phyloP scores from a whole-genome alignment of 2,888 invertebrate species.

The Eudasyphora cyanicolor region DNA sequence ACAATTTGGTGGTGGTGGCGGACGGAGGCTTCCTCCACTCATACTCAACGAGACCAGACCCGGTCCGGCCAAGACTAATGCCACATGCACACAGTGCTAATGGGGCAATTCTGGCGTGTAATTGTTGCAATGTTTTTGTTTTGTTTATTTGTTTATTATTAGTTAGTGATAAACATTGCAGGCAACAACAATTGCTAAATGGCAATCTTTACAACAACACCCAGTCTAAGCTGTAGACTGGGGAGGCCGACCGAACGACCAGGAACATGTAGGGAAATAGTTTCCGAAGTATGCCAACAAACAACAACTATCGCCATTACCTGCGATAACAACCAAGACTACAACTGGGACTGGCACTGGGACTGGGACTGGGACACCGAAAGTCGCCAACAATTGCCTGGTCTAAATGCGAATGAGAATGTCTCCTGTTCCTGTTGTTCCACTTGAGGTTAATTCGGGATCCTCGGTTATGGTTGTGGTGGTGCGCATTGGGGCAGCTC shows the following conservation, averaged over 20 bases:
- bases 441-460: not conserved
- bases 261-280: slow-evolving; percentile 7
- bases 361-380: no score
- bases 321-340: not conserved
- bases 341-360: not conserved
- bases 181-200: slow-evolving; percentile 18
- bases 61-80: not conserved
- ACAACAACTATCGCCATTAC: slow-evolving; percentile 2
- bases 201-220: slow-evolving; percentile 15
- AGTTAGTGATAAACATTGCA: slow-evolving; percentile 55
- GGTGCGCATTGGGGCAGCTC: not conserved
- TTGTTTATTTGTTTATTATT: slow-evolving; percentile 61
- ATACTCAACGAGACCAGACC: not conserved
- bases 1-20: not conserved
- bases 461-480: slow-evolving; percentile 4
- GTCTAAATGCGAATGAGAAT: slow-evolving; percentile 47
- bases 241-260: no score
- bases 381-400: not conserved
- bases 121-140: slow-evolving; percentile 58
- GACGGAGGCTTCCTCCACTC: not conserved
- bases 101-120: slow-evolving; percentile 66
- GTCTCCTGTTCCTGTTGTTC: not conserved
- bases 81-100: slow-evolving; percentile 63
- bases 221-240: no score
- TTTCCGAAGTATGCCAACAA: not conserved